A percentile compares a stretch with the other conserved stretches of the same genome.
Evolutionary conservation across 2,888 invertebrate species (phyloP).

Genomic region (Cryptocheilus praepositus): DNA sequence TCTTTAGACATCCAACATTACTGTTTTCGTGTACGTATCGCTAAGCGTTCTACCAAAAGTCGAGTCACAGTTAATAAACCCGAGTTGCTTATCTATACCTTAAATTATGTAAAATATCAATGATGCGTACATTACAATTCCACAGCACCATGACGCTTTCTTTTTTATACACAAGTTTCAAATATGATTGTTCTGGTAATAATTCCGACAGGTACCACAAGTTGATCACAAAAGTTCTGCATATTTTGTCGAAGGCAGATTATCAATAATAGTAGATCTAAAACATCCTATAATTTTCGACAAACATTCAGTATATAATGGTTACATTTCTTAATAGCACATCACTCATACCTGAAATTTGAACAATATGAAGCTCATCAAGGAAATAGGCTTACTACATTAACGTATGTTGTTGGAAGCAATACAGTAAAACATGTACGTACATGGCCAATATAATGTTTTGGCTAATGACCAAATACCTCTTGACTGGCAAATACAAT

Average conservation of each 20-base stretch:
- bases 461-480: constrained; percentile 81
- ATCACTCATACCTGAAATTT: constrained; percentile 36
- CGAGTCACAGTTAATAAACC: constrained; percentile 20
- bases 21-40: constrained; percentile 12
- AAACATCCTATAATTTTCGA: constrained; percentile 32
- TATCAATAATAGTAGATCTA: constrained; percentile 45
- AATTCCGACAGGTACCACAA: constrained; percentile 55
- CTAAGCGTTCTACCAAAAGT: constrained; percentile 12
- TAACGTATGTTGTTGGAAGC: no score
- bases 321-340: constrained; percentile 26
- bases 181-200: constrained; percentile 48
- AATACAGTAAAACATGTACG: background rate
- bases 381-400: background rate
- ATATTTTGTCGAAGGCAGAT: constrained; percentile 41
- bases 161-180: constrained; percentile 39
- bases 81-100: constrained; percentile 27
- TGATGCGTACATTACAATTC: constrained; percentile 31
- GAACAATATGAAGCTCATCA: background rate
- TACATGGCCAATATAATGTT: background rate
- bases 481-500: constrained; percentile 94
- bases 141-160: constrained; percentile 41
- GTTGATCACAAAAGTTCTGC: constrained; percentile 54
- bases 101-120: constrained; percentile 41
- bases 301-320: constrained; percentile 36
- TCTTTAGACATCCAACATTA: constrained; percentile 16